Percentiles rank a stretch among this genome's conserved stretches.
Evolutionary conservation across 2,797 vertebrate genomes (phyloP).

Genomic region (Cuniculus paca): DNA sequence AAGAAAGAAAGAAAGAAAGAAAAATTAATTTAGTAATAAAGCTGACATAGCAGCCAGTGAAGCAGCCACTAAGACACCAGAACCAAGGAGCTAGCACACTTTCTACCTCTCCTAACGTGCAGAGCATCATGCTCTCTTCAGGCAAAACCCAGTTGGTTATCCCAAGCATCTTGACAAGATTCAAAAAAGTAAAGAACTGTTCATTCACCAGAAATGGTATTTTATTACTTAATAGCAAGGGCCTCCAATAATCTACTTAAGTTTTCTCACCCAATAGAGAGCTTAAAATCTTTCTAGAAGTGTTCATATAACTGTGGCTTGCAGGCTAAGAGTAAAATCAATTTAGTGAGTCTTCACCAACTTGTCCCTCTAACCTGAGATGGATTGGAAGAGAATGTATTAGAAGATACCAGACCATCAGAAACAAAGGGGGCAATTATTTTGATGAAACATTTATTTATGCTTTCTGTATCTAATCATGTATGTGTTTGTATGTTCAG

Average conservation of each 20-base stretch:
- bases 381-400: not conserved
- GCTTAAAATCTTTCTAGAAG: constrained; percentile 4
- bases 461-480: not conserved
- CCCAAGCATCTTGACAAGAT: not conserved
- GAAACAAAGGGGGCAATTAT: not conserved
- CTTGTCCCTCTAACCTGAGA: constrained; percentile 28
- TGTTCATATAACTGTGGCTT: constrained; percentile 26
- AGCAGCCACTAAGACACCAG: not conserved
- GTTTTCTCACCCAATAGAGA: not conserved
- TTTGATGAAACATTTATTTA: not conserved
- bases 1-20: too few relatives aligned
- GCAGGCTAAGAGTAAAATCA: constrained; percentile 20
- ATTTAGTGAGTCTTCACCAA: not conserved
- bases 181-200: not conserved
- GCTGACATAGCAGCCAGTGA: not conserved
- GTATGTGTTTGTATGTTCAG: not conserved
- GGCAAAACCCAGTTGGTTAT: not conserved
- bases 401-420: not conserved
- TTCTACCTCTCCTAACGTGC: not conserved
- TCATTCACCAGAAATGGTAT: not conserved
- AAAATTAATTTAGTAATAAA: too few relatives aligned
- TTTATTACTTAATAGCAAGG: constrained; percentile 35
- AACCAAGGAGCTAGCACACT: not conserved
- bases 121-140: not conserved
- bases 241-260: not conserved